Evolutionary conservation across 2,113 vertebrate genomes (phyloP).

Genomic region (Rhodinocichla rosea): DNA sequence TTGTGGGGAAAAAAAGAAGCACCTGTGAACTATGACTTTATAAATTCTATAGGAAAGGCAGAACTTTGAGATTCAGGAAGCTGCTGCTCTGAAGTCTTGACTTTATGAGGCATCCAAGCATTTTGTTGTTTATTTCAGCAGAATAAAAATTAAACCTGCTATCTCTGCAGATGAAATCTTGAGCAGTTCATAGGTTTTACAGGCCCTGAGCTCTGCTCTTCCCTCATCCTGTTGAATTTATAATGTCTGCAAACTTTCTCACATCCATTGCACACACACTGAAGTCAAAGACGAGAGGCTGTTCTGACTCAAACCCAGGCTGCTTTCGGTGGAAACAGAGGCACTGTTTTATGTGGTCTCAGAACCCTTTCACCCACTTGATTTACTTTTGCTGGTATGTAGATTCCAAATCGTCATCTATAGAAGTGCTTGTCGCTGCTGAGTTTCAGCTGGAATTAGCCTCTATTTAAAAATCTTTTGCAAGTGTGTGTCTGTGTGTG

Average conservation of each 20-base stretch:
- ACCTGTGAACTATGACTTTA: neutral
- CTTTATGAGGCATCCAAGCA: neutral
- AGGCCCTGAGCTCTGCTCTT: neutral
- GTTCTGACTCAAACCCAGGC: neutral
- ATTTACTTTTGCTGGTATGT: neutral
- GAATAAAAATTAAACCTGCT: neutral
- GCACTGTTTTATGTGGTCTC: neutral
- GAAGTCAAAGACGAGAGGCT: neutral
- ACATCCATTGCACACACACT: neutral
- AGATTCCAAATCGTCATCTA: neutral
- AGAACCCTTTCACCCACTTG: neutral
- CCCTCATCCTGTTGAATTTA: neutral
- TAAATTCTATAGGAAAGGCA: neutral
- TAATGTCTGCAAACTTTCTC: neutral
- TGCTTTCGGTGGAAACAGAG: neutral
- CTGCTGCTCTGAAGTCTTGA: neutral
- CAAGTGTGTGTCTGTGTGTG: neutral
- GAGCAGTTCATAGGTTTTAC: neutral
- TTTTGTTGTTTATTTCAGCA: neutral
- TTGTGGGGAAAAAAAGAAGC: accelerated
- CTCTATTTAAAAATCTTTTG: neutral
- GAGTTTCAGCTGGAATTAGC: neutral
- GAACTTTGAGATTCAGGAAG: neutral
- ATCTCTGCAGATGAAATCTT: neutral
- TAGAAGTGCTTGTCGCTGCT: neutral